Evolutionary conservation across 2,888 invertebrate genomes (phyloP).

Genomic region (Perizoma affinitatum): DNA sequence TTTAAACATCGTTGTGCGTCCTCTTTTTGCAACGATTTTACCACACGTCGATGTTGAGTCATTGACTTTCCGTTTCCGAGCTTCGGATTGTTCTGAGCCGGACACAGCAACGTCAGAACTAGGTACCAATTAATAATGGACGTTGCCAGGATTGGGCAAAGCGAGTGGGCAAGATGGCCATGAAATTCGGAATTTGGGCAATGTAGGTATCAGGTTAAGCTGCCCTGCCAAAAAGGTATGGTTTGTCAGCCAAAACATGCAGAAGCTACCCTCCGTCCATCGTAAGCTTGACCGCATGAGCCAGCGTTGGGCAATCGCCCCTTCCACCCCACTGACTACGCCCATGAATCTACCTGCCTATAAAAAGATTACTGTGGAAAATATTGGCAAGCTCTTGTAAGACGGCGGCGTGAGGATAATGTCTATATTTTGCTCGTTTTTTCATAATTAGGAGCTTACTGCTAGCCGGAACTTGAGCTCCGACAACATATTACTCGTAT

Average conservation of each 20-base stretch:
- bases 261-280: too few relatives aligned
- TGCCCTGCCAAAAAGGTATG: too few relatives aligned
- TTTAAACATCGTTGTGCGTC: background rate
- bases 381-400: constrained; percentile 35
- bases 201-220: too few relatives aligned
- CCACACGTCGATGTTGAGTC: constrained; percentile 19
- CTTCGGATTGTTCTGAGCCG: constrained; percentile 23
- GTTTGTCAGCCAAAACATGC: too few relatives aligned
- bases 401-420: constrained; percentile 33
- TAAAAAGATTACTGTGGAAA: constrained; percentile 37
- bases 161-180: too few relatives aligned
- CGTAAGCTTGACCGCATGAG: too few relatives aligned
- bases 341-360: constrained; percentile 5
- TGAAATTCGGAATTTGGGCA: too few relatives aligned
- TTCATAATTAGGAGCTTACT: constrained; percentile 48
- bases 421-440: constrained; percentile 47
- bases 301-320: too few relatives aligned
- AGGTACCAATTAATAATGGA: background rate
- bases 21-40: background rate
- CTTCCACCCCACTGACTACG: too few relatives aligned
- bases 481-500: background rate
- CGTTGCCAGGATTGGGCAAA: too few relatives aligned
- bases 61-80: constrained; percentile 31
- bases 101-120: constrained; percentile 39
- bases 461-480: constrained; percentile 58